Evolutionary conservation across 2,888 invertebrate genomes (phyloP), one percentile per base, ranked within the genome.

Genomic region (Folsomia manolachei): DNA sequence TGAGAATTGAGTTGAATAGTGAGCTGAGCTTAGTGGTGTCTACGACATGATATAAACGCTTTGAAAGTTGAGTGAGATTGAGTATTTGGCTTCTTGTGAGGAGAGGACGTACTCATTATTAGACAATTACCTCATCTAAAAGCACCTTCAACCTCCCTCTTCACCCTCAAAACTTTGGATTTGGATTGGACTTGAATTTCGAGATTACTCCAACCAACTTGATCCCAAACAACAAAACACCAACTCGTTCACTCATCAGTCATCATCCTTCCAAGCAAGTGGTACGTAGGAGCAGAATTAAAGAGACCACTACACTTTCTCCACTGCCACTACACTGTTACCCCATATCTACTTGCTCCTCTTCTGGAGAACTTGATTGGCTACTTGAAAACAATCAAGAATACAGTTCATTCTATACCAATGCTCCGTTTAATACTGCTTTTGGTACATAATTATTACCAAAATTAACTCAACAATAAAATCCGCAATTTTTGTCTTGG

Each of bases 41-140:
- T n/a, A n/a, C n/a, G n/a, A n/a, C n/a, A n/a, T n/a, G n/a, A n/a
- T n/a, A n/a, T n/a, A n/a, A n/a, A n/a, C n/a, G n/a, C n/a, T n/a
- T n/a, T n/a, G n/a, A n/a, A n/a, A 56, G 56, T 56, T 19, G 18
- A 18, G 21, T 56, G 56, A 56, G 56, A 18, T 56, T 56, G 56
- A 39, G 56, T 56, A 56, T 56, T 56, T 56, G 56, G 56, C 56
- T 56, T 56, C 56, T 56, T 56, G 56, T 56, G 56, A 56, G 56
- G 7, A 56, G 56, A 56, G 56, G 56, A n/a, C 56, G 11, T 21
- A 56, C 56, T 56, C 56, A 56, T 56, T n/a, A n/a, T n/a, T 56
- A 56, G 56, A 56, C 56, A 56, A 56, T 56, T 56, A 56, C 56
- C 56, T 56, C 7, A 56, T 19, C 56, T 56, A 56, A 56, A n/a